Base-by-base conservation (phyloP, 2,797 vertebrate species). In the Xenopus petersii region DNA sequence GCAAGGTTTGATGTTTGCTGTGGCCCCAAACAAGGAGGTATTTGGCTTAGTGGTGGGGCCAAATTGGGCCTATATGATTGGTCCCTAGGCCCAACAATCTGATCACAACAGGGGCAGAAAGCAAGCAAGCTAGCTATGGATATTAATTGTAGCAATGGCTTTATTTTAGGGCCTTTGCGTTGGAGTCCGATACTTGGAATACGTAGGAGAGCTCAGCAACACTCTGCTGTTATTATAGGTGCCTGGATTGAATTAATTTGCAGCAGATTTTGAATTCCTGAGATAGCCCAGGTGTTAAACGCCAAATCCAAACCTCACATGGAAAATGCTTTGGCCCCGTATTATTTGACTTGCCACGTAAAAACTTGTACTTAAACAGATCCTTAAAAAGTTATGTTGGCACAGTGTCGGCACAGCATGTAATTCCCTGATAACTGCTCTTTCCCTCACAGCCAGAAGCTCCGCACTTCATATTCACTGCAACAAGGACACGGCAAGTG, bases 271-370 rank as follows among this genome's bases (percentile, higher is more conserved):
- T 4, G 10, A 63, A 63, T 63, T 63, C 61, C 61, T 36, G 26
- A 13, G 30, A 36, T 63, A 16, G 12, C 21, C 21, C 61, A 63
- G 61, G 61, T 63, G 61, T 36, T 63, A 36, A 63, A 63, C 36
- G 61, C 61, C 26, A 63, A 36, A 63, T 63, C 61, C 26, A 63
- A 36, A 16, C 55, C 10, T 36, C 61, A 7, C 4, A 36, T 63
- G 61, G 61, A 63, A 63, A 63, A 3, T 13, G 26, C 61, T 63
- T 13, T 2, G 12, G 11, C 61, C 7, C 10, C 12, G 61, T 36
- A 63, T 63, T 63, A 63, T 63, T 63, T 63, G 11, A 33, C 61
- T 63, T 63, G 61, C 26, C 61, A 36, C 61, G 30, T 63, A 63
- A 63, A 42, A 63, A 63, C 61, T 15, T 63, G 61, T 63, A 63